These are phyloP conservation scores for Corbicula japonica DNA, from an alignment of 2,888 invertebrate genomes.

Conservation along the genomic window DNA sequence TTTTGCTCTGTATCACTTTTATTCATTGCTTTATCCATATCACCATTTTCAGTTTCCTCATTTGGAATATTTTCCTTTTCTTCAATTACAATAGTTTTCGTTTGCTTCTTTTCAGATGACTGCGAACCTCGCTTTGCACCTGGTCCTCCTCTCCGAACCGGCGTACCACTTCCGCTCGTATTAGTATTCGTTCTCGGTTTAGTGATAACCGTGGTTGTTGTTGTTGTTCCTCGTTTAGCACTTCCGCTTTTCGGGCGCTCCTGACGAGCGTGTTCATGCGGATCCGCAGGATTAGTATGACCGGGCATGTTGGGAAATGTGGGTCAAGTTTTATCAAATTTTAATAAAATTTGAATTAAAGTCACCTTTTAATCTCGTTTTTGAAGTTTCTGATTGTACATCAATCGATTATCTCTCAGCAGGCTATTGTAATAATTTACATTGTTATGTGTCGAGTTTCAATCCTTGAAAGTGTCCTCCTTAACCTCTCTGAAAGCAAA, in stretches of 20 bases:
- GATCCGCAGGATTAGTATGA: slow-evolving; percentile 27
- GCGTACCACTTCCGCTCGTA: slow-evolving; percentile 12
- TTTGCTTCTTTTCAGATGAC: background rate
- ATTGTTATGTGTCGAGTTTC: too few species aligned
- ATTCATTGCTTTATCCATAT: background rate
- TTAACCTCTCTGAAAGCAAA: too few species aligned
- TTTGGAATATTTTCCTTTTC: slow-evolving; percentile 17
- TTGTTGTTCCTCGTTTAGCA: slow-evolving; percentile 13
- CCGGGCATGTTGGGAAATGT: slow-evolving; percentile 49
- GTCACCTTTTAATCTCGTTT: too few species aligned
- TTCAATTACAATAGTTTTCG: background rate
- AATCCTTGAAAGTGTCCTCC: too few species aligned
- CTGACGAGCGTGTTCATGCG: slow-evolving; percentile 35
- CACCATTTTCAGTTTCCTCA: slow-evolving; percentile 9
- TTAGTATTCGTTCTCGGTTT: slow-evolving; percentile 33
- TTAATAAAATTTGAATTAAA: too few species aligned
- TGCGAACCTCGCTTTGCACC: background rate
- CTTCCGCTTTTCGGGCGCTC: slow-evolving; percentile 36
- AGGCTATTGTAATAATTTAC: too few species aligned
- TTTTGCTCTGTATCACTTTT: background rate
- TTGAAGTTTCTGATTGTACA: too few species aligned
- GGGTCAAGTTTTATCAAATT: too few species aligned
- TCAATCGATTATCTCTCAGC: too few species aligned
- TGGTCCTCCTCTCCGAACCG: background rate
- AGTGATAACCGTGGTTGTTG: slow-evolving; percentile 1